Percentiles rank a stretch among this genome's conserved stretches.
phyloP scores from a whole-genome alignment of 2,113 vertebrate species.

The Willisornis vidua region DNA sequence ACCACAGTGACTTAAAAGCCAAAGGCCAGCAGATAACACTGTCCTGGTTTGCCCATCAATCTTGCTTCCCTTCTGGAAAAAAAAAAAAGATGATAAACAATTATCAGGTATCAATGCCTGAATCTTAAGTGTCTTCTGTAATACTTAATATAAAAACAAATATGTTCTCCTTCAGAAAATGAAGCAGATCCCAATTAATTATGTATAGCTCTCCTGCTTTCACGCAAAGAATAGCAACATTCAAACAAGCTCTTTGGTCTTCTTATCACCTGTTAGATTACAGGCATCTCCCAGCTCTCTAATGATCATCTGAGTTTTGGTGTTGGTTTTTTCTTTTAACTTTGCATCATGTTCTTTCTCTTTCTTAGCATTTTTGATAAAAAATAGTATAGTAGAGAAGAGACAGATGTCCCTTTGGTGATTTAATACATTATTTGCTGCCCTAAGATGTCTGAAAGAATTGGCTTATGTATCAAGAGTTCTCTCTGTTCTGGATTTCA shows the following conservation, averaged over 20 bases:
- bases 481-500: not conserved
- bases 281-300: conserved; percentile 27
- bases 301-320: conserved; percentile 11
- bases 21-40: not conserved
- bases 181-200: conserved; percentile 68
- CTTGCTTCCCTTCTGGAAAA: not conserved
- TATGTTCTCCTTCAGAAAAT: conserved; percentile 62
- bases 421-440: not conserved
- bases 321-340: not conserved
- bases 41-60: not conserved
- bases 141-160: conserved; percentile 65
- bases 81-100: not conserved
- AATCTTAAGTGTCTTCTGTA: conserved; percentile 61
- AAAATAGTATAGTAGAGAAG: not conserved
- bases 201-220: conserved; percentile 46
- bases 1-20: not conserved
- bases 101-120: conserved; percentile 27
- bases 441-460: not conserved
- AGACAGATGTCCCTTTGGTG: conserved; percentile 18
- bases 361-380: conserved; percentile 25
- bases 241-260: conserved; percentile 17
- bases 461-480: not conserved
- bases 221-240: conserved; percentile 22
- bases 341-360: not conserved
- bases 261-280: conserved; percentile 54